These are phyloP conservation scores for Naja naja DNA, from an alignment of 2,113 vertebrate genomes.

Conservation along the genomic window DNA sequence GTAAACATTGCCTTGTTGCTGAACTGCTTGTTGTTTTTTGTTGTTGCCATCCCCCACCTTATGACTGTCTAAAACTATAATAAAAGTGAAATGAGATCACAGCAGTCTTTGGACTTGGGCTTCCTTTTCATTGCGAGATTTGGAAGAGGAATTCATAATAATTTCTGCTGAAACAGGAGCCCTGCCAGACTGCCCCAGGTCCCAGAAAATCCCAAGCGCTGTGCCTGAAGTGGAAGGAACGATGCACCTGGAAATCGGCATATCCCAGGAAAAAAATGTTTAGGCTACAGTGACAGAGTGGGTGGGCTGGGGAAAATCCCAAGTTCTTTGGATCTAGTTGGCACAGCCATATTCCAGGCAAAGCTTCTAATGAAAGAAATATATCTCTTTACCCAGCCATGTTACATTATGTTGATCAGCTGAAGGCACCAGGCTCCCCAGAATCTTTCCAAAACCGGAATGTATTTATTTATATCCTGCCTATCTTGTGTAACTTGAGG, in stretches of 20 bases:
- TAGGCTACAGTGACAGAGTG: no score
- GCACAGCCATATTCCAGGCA: neutral
- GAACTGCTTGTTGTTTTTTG: neutral
- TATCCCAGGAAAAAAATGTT: no score
- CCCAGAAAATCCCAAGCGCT: neutral
- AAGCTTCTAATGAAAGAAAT: neutral
- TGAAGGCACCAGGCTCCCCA: neutral
- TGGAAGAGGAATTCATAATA: neutral
- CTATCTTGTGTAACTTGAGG: neutral
- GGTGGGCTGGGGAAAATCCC: no score
- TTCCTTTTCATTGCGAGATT: neutral
- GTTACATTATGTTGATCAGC: neutral
- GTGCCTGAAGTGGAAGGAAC: no score
- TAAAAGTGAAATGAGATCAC: neutral
- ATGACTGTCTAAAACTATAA: neutral
- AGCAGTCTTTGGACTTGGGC: neutral
- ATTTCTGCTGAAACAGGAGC: neutral
- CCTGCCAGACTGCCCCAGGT: neutral
- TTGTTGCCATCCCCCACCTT: neutral
- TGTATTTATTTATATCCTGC: neutral
- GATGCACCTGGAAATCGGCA: neutral
- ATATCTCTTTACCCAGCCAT: neutral
- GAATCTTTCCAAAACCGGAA: neutral
- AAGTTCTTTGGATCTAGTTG: neutral
- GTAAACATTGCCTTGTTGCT: neutral